These are phyloP conservation scores for Mesoclemmys tuberculata DNA, from an alignment of 2,113 vertebrate genomes.

Conservation along the genomic window DNA sequence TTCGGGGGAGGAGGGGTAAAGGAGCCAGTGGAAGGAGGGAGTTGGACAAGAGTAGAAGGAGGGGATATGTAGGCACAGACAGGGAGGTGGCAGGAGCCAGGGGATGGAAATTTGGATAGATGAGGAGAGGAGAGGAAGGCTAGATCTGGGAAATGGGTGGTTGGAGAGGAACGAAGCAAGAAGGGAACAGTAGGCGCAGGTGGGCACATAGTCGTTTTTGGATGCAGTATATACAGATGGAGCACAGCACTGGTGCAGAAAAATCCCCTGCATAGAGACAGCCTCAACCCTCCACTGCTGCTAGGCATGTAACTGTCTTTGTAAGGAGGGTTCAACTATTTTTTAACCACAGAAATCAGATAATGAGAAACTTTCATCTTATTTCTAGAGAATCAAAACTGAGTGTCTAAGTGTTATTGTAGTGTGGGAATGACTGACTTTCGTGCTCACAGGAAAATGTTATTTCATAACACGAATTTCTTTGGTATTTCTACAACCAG, in stretches of 20 bases:
- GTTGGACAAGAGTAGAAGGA: not conserved
- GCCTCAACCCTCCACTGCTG: constrained; percentile 28
- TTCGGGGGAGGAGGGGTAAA: too few relatives aligned
- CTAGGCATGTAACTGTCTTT: not conserved
- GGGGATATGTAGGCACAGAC: not conserved
- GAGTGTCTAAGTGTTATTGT: constrained; percentile 48
- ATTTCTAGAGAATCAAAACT: constrained; percentile 71
- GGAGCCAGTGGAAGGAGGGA: too few relatives aligned
- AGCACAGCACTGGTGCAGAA: not conserved
- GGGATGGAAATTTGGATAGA: not conserved
- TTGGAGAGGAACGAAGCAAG: not conserved
- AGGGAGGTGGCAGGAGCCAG: not conserved
- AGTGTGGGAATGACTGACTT: constrained; percentile 39
- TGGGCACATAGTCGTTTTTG: not conserved
- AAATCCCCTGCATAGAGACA: constrained; percentile 40
- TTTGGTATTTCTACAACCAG: not conserved
- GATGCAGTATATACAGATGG: rapidly evolving
- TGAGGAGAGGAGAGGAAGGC: not conserved
- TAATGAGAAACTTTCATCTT: constrained; percentile 68
- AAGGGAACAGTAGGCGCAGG: too few relatives aligned
- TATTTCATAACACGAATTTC: constrained; percentile 46
- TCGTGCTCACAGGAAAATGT: constrained; percentile 28
- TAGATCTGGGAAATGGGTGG: not conserved
- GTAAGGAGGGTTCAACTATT: constrained; percentile 6
- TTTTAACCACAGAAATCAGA: constrained; percentile 75